Conservation (phyloP, 2,888 invertebrate genomes). For the Mimumesa dahlbomi region DNA sequence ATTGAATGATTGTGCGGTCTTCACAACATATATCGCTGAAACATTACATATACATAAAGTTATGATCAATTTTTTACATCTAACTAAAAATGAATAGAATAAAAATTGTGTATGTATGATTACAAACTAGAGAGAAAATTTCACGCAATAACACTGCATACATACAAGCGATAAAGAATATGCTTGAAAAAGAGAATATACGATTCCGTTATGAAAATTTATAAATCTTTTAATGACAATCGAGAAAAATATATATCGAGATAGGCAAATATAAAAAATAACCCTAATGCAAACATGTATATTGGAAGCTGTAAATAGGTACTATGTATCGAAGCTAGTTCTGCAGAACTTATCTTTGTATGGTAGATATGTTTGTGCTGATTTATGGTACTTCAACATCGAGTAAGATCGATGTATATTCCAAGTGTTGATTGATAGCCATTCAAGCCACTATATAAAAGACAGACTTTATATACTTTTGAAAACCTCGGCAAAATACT, state of each 20-base stretch:
- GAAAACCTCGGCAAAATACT: too few relatives aligned
- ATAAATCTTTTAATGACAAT: conserved; percentile 40
- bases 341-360: conserved; percentile 8
- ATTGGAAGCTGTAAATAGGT: conserved; percentile 37
- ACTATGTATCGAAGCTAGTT: conserved; percentile 26
- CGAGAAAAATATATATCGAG: conserved; percentile 42
- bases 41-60: too few relatives aligned
- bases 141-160: not conserved
- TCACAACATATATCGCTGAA: too few relatives aligned
- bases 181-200: conserved; percentile 34
- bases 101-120: too few relatives aligned
- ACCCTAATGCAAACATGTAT: conserved; percentile 40
- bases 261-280: conserved; percentile 39
- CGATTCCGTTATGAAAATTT: conserved; percentile 20
- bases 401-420: too few relatives aligned
- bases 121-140: too few relatives aligned
- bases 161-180: conserved; percentile 1
- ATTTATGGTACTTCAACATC: conserved; percentile 34
- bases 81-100: too few relatives aligned
- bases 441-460: too few relatives aligned
- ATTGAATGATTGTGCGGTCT: too few relatives aligned
- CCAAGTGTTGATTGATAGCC: too few relatives aligned
- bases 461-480: too few relatives aligned
- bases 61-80: too few relatives aligned
- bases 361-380: conserved; percentile 30